These are phyloP conservation scores for Burhinus bistriatus DNA, from an alignment of 2,113 vertebrate genomes.

Conservation along the genomic window DNA sequence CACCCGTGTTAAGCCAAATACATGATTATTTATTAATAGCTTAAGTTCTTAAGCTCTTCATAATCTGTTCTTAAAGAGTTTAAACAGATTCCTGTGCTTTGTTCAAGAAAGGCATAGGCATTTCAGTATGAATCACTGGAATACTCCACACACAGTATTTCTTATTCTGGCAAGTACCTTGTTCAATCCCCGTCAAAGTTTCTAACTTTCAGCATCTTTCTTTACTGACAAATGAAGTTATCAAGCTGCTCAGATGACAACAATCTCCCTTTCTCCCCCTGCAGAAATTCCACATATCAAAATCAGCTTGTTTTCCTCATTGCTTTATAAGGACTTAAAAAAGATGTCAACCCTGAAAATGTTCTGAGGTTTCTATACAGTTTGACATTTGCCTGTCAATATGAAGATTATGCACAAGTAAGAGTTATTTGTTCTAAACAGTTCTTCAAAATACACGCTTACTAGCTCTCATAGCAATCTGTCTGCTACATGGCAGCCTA, in stretches of 20 bases:
- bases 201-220: background rate
- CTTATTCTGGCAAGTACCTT: background rate
- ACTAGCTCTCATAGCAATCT: background rate
- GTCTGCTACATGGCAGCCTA: background rate
- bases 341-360: background rate
- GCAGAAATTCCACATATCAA: background rate
- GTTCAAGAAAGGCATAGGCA: background rate
- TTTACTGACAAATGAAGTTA: background rate
- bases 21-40: background rate
- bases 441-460: background rate
- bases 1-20: background rate
- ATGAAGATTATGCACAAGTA: background rate
- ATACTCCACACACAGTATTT: background rate
- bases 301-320: constrained; percentile 1
- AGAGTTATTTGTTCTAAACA: constrained; percentile 29
- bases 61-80: background rate
- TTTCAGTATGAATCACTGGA: background rate
- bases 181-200: background rate
- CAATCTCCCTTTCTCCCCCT: background rate
- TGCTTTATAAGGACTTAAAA: background rate
- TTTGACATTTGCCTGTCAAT: constrained; percentile 31
- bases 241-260: background rate
- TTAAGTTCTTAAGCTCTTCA: background rate
- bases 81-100: background rate
- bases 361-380: background rate